Percentiles rank a stretch among this genome's conserved stretches.
Conservation (phyloP, 2,797 vertebrate species). For the Tinamus major region DNA sequence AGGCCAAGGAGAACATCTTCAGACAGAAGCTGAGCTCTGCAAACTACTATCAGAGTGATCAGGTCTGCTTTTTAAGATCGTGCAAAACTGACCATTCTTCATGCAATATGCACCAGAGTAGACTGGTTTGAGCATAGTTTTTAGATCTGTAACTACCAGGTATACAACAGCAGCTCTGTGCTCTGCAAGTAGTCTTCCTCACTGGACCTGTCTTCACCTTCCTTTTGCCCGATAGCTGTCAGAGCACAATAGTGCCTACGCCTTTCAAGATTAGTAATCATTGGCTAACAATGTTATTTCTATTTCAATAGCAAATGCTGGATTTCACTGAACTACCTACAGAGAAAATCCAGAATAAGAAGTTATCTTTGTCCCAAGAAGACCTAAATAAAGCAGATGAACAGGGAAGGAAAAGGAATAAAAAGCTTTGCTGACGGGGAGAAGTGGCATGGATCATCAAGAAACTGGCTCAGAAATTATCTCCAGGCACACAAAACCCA, state of each 20-base stretch:
- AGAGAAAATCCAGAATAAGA: not conserved
- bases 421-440: rapidly evolving
- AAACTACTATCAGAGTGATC: not conserved
- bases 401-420: not conserved
- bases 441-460: not conserved
- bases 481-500: not conserved
- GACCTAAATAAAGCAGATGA: not conserved
- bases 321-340: not conserved
- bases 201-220: not conserved
- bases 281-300: not conserved
- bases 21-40: not conserved
- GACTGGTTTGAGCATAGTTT: not conserved
- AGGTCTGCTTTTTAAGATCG: not conserved
- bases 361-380: not conserved
- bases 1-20: not conserved
- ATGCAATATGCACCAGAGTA: not conserved
- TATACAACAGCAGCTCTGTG: not conserved
- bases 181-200: not conserved
- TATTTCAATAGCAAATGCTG: not conserved
- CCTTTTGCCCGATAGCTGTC: not conserved
- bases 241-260: rapidly evolving
- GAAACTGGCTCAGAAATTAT: not conserved
- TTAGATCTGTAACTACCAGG: not conserved
- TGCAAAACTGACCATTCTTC: not conserved
- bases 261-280: not conserved